Percentiles rank a stretch among this genome's conserved stretches.
Evolutionary conservation across 2,888 invertebrate species (phyloP).

Genomic region (Drosophila percnosoma): DNA sequence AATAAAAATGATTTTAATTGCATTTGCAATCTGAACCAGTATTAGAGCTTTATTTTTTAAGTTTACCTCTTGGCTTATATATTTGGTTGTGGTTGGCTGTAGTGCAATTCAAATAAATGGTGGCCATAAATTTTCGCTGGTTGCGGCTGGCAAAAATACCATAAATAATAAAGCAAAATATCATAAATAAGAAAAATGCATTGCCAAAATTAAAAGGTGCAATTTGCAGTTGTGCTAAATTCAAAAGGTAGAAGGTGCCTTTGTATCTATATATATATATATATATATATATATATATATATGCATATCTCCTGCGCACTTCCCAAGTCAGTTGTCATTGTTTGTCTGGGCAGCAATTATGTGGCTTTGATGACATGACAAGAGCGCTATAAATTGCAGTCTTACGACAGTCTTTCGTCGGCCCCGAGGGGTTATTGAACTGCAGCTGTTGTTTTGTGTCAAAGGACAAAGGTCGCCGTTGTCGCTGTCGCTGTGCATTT

Average conservation of each 20-base stretch:
- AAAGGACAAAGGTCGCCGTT: conserved; percentile 1
- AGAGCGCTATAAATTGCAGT: conserved; percentile 23
- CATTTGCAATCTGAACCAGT: neutral
- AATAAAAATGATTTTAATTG: neutral
- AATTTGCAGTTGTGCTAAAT: conserved; percentile 3
- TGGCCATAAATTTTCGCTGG: conserved; percentile 44
- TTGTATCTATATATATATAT: no score
- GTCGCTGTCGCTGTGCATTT: conserved; percentile 60
- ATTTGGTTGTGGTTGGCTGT: conserved; percentile 3
- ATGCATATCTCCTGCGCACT: neutral
- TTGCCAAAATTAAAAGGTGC: conserved; percentile 32
- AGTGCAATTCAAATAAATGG: conserved; percentile 24
- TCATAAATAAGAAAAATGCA: conserved; percentile 60
- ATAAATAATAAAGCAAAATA: conserved; percentile 66
- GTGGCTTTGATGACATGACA: conserved; percentile 20
- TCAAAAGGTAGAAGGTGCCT: neutral
- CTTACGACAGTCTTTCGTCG: neutral
- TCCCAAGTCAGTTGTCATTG: neutral
- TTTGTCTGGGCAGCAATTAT: conserved; percentile 22
- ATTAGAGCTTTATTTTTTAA: neutral
- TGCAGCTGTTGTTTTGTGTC: conserved; percentile 30
- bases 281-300: neutral
- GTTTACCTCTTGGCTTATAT: neutral
- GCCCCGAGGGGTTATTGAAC: conserved; percentile 47
- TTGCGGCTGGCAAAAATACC: conserved; percentile 44